Conservation (phyloP, 2,797 vertebrate species). For the Sebastes diploproa region DNA sequence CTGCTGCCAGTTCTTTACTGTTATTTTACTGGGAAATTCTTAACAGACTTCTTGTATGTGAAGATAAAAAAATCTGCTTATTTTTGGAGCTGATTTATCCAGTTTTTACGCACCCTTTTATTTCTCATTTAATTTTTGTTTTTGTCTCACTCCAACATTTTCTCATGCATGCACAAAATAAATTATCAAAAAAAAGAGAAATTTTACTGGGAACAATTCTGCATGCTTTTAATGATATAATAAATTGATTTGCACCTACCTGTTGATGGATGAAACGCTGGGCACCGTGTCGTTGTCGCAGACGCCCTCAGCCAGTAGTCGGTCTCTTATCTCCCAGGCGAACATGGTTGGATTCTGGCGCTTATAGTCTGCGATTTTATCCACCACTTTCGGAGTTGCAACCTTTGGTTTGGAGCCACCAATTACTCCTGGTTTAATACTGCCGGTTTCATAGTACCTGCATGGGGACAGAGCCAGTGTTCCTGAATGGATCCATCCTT, state of each 20-base stretch:
- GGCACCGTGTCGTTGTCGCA: constrained; percentile 98
- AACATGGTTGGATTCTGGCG: constrained; percentile 99
- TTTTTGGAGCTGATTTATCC: constrained; percentile 11
- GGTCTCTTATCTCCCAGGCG: constrained; percentile 97
- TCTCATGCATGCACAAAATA: not conserved
- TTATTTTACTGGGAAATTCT: too few species aligned
- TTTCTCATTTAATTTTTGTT: not conserved
- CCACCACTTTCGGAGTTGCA: constrained; percentile 97
- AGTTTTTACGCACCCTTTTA: not conserved
- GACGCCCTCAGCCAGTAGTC: constrained; percentile 94
- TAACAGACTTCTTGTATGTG: not conserved
- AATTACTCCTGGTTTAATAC: constrained; percentile 99
- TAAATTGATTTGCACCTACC: constrained; percentile 80
- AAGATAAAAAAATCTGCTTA: constrained; percentile 12
- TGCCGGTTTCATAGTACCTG: constrained; percentile 99
- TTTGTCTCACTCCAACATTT: not conserved
- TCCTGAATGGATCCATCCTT: constrained; percentile 60
- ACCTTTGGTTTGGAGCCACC: constrained; percentile 99
- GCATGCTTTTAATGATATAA: not conserved
- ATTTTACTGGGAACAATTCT: not conserved
- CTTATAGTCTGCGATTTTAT: constrained; percentile 99
- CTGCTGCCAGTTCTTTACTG: too few species aligned
- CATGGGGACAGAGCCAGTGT: constrained; percentile 56
- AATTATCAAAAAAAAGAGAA: not conserved
- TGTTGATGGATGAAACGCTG: constrained; percentile 98